Evolutionary conservation across 1,140 invertebrate genomes (phyloP).

Genomic region (Penaeus japonicus): DNA sequence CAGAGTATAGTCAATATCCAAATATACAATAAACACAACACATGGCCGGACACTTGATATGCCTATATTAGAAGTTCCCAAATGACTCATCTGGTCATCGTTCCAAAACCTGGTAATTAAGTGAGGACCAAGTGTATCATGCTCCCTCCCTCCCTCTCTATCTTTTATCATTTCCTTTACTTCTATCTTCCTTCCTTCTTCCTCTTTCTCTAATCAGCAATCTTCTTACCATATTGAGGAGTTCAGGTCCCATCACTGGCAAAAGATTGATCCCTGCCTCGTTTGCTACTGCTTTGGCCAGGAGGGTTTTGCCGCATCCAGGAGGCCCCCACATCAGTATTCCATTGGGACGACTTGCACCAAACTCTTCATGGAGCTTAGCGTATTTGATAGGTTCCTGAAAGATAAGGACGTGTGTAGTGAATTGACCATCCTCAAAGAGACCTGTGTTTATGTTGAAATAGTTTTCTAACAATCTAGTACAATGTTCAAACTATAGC

Average conservation of each 20-base stretch:
- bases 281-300: constrained; percentile 95
- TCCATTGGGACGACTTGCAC: constrained; percentile 82
- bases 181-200: no score
- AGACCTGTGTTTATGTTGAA: no score
- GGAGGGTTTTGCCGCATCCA: constrained; percentile 88
- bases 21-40: no score
- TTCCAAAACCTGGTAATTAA: no score
- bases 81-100: no score
- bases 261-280: constrained; percentile 97
- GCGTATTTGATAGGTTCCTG: constrained; percentile 89
- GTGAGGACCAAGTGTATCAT: no score
- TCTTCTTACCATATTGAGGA: constrained; percentile 87
- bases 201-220: neutral
- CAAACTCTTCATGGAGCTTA: constrained; percentile 79
- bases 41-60: no score
- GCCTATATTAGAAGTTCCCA: no score
- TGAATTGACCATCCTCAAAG: no score
- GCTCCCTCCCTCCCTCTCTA: no score
- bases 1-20: no score
- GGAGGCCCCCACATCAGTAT: constrained; percentile 93
- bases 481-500: neutral
- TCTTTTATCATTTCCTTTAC: no score
- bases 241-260: constrained; percentile 95
- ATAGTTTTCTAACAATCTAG: constrained; percentile 3
- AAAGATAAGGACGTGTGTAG: constrained; percentile 62